Evolutionary conservation across 2,888 invertebrate genomes (phyloP), one percentile per base, ranked within the genome.

Genomic region (Bimastos eiseni): DNA sequence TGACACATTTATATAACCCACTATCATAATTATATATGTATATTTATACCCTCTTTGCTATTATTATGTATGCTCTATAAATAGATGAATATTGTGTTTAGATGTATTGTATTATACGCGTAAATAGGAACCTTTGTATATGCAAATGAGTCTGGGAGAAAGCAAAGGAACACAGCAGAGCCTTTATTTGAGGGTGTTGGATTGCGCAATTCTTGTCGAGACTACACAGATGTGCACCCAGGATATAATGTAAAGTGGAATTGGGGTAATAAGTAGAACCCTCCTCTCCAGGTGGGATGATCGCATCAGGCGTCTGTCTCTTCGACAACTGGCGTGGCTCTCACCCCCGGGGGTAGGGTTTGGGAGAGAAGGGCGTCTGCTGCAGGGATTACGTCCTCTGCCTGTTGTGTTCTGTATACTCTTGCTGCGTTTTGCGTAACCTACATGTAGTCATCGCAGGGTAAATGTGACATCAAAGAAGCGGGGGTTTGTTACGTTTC

Each of bases 381-480:
- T n/a, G n/a, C n/a, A 8, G 70, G 70, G 70, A 70, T 70, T 70
- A 70, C 70, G 8, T n/a, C n/a, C 30, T 11, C n/a, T 1, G 70
- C n/a, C 70, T n/a, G 30, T 30, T 70, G 30, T 70, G 70, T 70
- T n/a, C 30, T 70, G 30, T 70, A n/a, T 70, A 70, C 30, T 70
- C n/a, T n/a, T 70, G 70, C n/a, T n/a, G 30, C 70, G n/a, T n/a
- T 70, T 70, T 70, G 70, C 30, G 70, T n/a, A 70, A 70, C n/a
- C n/a, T n/a, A n/a, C n/a, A n/a, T n/a, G n/a, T n/a, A n/a, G n/a
- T n/a, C 70, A 30, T 4, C 30, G 24, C 70, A n/a, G 30, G n/a
- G 70, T 70, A 70, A 70, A 70, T 70, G 70, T 13, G 70, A 70
- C 70, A 70, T 70, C 70, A n/a, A 70, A 70, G 70, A 70, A 70